Conservation (phyloP, 2,797 vertebrate genomes). For the Malacoctenus gilli region DNA sequence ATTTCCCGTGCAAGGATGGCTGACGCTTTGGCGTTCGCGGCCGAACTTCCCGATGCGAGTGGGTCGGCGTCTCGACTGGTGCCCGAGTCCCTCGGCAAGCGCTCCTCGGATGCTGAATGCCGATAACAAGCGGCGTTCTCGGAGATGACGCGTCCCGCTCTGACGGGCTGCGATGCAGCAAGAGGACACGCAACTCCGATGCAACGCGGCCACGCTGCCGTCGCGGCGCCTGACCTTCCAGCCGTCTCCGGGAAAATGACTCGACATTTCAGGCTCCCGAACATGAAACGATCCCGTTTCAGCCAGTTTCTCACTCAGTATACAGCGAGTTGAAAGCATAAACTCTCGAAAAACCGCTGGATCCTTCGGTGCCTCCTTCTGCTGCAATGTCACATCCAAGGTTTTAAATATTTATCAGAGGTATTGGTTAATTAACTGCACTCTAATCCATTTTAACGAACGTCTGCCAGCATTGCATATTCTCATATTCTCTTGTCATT, state of each 20-base stretch:
- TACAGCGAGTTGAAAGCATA: constrained; percentile 46
- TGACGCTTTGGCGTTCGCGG: constrained; percentile 17
- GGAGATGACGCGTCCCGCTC: constrained; percentile 6
- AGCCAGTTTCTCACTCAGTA: constrained; percentile 18
- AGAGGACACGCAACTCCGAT: neutral
- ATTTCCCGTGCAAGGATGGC: constrained; percentile 52
- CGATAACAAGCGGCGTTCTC: constrained; percentile 27
- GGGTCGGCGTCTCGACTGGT: constrained; percentile 10
- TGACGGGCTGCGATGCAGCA: too few species aligned
- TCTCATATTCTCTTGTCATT: constrained; percentile 73
- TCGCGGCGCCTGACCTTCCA: constrained; percentile 1
- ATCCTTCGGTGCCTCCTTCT: constrained; percentile 71
- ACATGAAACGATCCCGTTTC: constrained; percentile 15
- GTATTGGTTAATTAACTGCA: constrained; percentile 83
- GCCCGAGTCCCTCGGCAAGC: constrained; percentile 12
- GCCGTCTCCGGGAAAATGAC: neutral
- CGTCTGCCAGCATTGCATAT: constrained; percentile 72
- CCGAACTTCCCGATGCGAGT: constrained; percentile 22
- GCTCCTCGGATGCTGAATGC: constrained; percentile 15
- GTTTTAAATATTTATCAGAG: constrained; percentile 84
- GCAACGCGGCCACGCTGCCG: too few species aligned
- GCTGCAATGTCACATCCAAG: constrained; percentile 77
- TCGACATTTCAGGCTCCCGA: constrained; percentile 9
- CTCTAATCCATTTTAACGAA: constrained; percentile 81
- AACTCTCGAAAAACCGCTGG: constrained; percentile 36